Base-by-base conservation (phyloP, 1,140 invertebrate genomes). In the Papilio glaucus region DNA sequence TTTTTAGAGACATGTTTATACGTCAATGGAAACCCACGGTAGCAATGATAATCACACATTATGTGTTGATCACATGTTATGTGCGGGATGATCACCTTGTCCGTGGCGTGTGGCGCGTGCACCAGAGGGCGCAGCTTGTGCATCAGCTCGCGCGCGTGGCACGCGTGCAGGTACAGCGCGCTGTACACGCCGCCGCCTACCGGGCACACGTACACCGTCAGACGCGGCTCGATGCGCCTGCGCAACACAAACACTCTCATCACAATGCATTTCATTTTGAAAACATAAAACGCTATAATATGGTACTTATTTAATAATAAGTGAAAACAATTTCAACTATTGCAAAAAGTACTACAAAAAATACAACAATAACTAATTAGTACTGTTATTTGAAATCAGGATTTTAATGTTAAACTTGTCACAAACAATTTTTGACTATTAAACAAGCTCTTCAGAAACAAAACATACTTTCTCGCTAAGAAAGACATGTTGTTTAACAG, bases 141-240 rank as follows among this genome's bases (percentile, higher is more conserved):
- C 18, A 95, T 86, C 21, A 98, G 87, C 75, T 97, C 96, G 24
- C 85, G 86, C 65, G 95, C 95, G n/a, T 94, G 95, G 24, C 96
- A 93, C 10, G 93, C 93, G 45, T 96, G 94, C 72, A 98, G 90
- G 83, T 97, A 98, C 12, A 98, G 92, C n/a, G 96, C 96, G 89
- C 96, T 96, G 94, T 96, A 98, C 5, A 96, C 94, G 71, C 91
- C 93, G 57, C 90, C 93, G 79, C 95, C 94, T 71, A 96, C 95
- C 73, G 96, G 89, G 76, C 96, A 96, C 53, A 97, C 95, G 86
- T 97, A 98, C 15, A 98, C 92, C 2, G 96, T 97, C 70, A 98
- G 93, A 65, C 96, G 95, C 0, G 97, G 97, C 18, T 95, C 93
- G 71, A 97, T 96, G 24, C 94, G 93, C 86, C 96, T 97, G 87